Conservation (phyloP, 2,797 vertebrate species). For the Podargus strigoides region DNA sequence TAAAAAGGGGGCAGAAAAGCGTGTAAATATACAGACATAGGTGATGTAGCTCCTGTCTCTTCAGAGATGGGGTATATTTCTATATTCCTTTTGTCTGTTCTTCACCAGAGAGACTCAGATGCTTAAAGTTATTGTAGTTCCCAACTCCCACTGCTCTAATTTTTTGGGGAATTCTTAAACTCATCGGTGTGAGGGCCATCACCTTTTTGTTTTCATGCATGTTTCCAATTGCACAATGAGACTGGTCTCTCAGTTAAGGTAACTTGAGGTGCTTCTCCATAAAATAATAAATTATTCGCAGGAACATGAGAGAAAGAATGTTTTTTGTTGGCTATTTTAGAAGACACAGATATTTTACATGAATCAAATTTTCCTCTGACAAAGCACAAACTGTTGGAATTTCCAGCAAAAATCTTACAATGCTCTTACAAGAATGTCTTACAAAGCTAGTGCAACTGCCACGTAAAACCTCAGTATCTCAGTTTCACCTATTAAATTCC, state of each 20-base stretch:
- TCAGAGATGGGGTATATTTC: background rate
- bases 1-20: background rate
- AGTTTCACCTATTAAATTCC: background rate
- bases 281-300: background rate
- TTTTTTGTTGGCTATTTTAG: background rate
- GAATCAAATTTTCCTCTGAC: background rate
- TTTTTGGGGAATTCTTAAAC: background rate
- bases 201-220: background rate
- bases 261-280: background rate
- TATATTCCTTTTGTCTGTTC: background rate
- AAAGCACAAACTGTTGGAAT: background rate
- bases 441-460: background rate
- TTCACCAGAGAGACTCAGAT: background rate
- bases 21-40: background rate
- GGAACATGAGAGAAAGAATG: background rate
- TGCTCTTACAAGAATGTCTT: background rate
- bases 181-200: background rate
- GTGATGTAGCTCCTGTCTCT: background rate
- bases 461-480: background rate
- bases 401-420: background rate
- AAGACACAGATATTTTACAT: background rate
- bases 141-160: background rate
- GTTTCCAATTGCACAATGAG: background rate
- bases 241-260: background rate
- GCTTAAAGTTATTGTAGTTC: background rate